Evolutionary conservation across 2,888 invertebrate species (phyloP), one percentile per base, ranked within the genome.

Genomic region (Heliconius hortense): DNA sequence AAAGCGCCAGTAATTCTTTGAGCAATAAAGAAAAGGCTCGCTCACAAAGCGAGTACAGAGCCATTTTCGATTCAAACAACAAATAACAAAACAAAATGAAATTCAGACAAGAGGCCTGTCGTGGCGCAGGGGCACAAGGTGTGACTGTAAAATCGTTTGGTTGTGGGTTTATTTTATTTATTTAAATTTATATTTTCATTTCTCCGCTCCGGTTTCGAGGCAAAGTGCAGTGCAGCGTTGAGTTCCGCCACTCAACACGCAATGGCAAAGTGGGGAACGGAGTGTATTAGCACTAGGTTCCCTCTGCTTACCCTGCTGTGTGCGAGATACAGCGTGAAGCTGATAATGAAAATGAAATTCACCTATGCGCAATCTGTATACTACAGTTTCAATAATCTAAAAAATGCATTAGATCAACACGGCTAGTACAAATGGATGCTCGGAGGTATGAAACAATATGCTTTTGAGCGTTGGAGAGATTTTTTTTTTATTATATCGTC

Each of bases 1-100:
- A 80, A 79, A 81, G 81, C 79, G 72, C 53, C 76, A 79, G 78
- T 80, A 80, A 80, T 80, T 79, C 80, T 81, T 81, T 80, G 79
- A 80, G 79, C 80, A 80, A 78, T 81, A 80, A 80, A 80, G 80
- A 78, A 79, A 79, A 75, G 74, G 72, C 66, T 76, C 72, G 64
- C 69, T 76, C 74, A 81, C 80, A 79, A 80, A 80, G 79, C 75
- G 72, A 63, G 63, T 56, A 75, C 68, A 21, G 72, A 63, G 71
- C 77, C 77, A 75, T 77, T 79, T 77, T 77, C 59, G 60, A 79
- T 77, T 78, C 73, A 75, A 79, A 78, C 76, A 76, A 76, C 77
- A 79, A 79, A 75, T 79, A 80, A 75, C 72, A 78, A 76, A 76
- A 77, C 69, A 39, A 60, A 78, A 72, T 72, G 72, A 72, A 77